phyloP scores from a whole-genome alignment of 2,888 invertebrate species.

The Pterostichus niger region DNA sequence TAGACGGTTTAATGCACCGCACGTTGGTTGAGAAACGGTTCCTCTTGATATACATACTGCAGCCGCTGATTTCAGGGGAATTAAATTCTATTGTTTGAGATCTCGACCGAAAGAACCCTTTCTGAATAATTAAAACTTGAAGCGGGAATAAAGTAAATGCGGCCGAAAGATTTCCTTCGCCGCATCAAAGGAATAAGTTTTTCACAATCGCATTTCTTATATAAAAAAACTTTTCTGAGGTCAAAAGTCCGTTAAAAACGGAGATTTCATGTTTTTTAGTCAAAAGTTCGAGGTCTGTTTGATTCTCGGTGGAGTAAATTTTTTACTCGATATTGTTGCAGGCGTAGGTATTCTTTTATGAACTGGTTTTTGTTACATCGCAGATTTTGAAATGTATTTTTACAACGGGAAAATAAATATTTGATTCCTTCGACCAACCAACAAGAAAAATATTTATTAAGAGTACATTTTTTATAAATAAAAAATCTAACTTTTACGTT shows the following conservation, averaged over 20 bases:
- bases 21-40: slow-evolving; percentile 50
- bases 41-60: slow-evolving; percentile 26
- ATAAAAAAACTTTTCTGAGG: slow-evolving; percentile 50
- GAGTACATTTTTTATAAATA: too few relatives aligned
- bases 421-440: neutral
- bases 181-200: slow-evolving; percentile 64
- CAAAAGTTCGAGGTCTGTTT: slow-evolving; percentile 24
- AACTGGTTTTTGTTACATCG: slow-evolving; percentile 15
- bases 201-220: slow-evolving; percentile 65
- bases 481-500: too few relatives aligned
- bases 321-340: slow-evolving; percentile 46
- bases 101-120: slow-evolving; percentile 62
- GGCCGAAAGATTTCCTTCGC: slow-evolving; percentile 52
- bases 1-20: slow-evolving; percentile 59
- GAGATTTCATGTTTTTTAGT: slow-evolving; percentile 45
- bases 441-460: slow-evolving; percentile 18
- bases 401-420: slow-evolving; percentile 28
- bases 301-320: slow-evolving; percentile 16
- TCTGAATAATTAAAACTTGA: slow-evolving; percentile 66
- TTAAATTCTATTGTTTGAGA: slow-evolving; percentile 67
- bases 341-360: slow-evolving; percentile 31
- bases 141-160: slow-evolving; percentile 60
- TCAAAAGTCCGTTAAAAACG: slow-evolving; percentile 55
- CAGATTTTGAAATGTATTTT: neutral
- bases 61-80: slow-evolving; percentile 65